These are phyloP conservation scores for Willisornis vidua DNA, from an alignment of 2,113 vertebrate species.

Conservation along the genomic window DNA sequence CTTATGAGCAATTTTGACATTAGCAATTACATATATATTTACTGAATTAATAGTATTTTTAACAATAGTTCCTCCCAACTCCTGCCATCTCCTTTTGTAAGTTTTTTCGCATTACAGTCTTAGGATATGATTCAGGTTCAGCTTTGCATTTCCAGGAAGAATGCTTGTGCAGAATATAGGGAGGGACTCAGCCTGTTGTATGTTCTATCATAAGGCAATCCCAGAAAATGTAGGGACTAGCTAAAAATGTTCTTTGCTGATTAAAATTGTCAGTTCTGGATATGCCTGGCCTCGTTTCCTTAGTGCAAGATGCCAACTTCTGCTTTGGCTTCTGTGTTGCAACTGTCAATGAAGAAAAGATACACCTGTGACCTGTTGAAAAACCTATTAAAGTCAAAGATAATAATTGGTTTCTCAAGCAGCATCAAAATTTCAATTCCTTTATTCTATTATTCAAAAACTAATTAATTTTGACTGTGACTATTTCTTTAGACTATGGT, in stretches of 20 bases:
- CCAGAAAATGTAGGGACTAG: background rate
- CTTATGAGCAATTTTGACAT: background rate
- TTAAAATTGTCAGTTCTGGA: background rate
- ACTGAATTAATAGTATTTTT: background rate
- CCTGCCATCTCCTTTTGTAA: background rate
- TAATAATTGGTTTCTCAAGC: background rate
- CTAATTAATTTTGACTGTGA: background rate
- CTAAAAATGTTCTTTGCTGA: background rate
- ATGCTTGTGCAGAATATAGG: background rate
- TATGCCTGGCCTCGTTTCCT: background rate
- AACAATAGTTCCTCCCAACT: background rate
- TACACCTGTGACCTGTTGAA: background rate
- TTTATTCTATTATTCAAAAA: background rate
- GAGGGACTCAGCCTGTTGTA: background rate
- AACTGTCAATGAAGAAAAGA: background rate
- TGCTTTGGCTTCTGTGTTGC: background rate
- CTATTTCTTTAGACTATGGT: background rate
- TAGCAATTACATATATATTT: background rate
- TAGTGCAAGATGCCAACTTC: background rate
- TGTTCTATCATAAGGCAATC: background rate
- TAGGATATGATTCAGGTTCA: background rate
- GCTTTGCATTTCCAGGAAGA: background rate
- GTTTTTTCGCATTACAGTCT: background rate
- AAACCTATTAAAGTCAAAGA: background rate
- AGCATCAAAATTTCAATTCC: background rate